These are phyloP conservation scores for Microchirus variegatus DNA, from an alignment of 2,797 vertebrate species.

Conservation along the genomic window DNA sequence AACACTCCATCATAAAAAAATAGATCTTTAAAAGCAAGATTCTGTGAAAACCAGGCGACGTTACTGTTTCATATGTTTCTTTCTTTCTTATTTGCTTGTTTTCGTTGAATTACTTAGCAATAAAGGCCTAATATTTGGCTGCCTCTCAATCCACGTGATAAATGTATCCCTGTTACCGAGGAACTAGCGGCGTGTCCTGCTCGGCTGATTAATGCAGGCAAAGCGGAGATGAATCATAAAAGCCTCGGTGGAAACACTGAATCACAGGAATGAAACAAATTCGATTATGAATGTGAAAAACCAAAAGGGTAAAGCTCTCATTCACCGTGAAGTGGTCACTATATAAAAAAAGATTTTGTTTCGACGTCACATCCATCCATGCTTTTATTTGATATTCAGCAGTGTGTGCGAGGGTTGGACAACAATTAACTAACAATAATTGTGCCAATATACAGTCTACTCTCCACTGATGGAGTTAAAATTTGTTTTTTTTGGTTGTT, in stretches of 20 bases:
- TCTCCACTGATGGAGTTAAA: too few species aligned
- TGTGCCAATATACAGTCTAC: too few species aligned
- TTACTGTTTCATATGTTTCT: constrained; percentile 1
- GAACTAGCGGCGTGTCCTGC: constrained; percentile 47
- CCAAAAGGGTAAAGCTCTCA: constrained; percentile 46
- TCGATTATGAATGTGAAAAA: constrained; percentile 41
- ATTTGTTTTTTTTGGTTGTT: too few species aligned
- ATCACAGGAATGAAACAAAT: constrained; percentile 14
- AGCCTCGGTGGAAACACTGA: constrained; percentile 36
- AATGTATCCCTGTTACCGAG: constrained; percentile 52
- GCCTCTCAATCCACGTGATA: constrained; percentile 57
- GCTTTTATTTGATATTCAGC: background rate
- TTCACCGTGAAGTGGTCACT: constrained; percentile 22
- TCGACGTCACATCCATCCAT: background rate
- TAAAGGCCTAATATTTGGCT: constrained; percentile 37
- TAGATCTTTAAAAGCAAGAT: background rate
- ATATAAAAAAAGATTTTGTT: constrained; percentile 1
- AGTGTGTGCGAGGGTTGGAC: background rate
- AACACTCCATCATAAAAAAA: background rate
- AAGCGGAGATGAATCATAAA: constrained; percentile 48
- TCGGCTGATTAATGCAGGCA: constrained; percentile 61
- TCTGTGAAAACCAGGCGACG: constrained; percentile 9
- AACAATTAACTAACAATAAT: background rate
- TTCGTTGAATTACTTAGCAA: constrained; percentile 45
- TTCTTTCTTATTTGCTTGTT: constrained; percentile 15